phyloP scores from a whole-genome alignment of 2,113 vertebrate genomes.

The Puma concolor region DNA sequence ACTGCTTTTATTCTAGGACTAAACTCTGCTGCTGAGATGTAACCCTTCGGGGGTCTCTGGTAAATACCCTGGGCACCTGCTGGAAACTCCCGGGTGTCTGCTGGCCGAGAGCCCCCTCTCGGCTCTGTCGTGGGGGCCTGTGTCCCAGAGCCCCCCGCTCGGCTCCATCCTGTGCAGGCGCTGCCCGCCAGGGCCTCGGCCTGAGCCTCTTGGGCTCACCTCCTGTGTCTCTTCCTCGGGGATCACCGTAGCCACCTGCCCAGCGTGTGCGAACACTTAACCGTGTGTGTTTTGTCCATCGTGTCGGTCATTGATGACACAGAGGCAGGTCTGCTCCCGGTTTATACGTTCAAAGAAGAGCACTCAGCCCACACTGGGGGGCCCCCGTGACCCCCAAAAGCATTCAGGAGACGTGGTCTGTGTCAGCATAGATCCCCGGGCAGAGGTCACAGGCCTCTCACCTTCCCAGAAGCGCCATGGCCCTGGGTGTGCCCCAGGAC shows the following conservation, averaged over 20 bases:
- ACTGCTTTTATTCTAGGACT: neutral
- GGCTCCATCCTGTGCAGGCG: accelerated
- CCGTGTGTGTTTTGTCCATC: neutral
- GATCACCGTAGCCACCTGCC: accelerated
- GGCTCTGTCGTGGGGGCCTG: accelerated
- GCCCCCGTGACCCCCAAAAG: neutral
- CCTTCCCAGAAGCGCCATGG: neutral
- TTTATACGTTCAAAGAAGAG: neutral
- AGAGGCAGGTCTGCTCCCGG: neutral
- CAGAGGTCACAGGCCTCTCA: neutral
- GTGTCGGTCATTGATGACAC: neutral
- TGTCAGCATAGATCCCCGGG: too few relatives aligned
- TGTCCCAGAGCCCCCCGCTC: neutral
- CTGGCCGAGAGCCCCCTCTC: neutral
- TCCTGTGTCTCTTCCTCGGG: neutral
- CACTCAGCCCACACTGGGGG: neutral
- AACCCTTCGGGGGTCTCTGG: neutral
- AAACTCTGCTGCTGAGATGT: neutral
- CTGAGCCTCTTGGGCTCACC: neutral
- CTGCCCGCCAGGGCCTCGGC: neutral
- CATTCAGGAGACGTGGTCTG: accelerated
- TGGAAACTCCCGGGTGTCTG: neutral
- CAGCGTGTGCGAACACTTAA: neutral
- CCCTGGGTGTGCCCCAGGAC: neutral
- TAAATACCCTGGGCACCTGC: neutral